Evolutionary conservation across 2,888 invertebrate species (phyloP).

Genomic region (Zonitis immaculata): DNA sequence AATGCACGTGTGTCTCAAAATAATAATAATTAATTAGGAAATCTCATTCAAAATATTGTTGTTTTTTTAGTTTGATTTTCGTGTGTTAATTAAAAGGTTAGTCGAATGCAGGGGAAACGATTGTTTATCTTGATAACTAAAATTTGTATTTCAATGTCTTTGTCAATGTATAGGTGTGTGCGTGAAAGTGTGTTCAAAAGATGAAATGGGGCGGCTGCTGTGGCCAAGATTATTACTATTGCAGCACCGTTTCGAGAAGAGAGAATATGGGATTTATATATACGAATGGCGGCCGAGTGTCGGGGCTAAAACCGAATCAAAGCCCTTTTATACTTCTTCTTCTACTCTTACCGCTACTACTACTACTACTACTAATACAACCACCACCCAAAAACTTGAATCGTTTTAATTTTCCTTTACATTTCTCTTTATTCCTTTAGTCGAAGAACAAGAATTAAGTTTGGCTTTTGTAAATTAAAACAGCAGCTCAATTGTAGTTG

Average conservation of each 20-base stretch:
- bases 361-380: too few species aligned
- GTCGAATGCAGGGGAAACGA: constrained; percentile 11
- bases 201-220: too few species aligned
- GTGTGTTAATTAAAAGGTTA: constrained; percentile 11
- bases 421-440: constrained; percentile 53
- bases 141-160: constrained; percentile 21
- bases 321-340: constrained; percentile 41
- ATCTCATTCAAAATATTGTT: too few species aligned
- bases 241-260: constrained; percentile 26
- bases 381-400: too few species aligned
- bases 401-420: constrained; percentile 54
- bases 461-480: constrained; percentile 55
- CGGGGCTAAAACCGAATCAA: constrained; percentile 50
- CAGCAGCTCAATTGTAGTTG: constrained; percentile 50
- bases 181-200: too few species aligned
- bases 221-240: constrained; percentile 13
- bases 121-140: constrained; percentile 21
- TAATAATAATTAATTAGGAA: too few species aligned
- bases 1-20: neutral
- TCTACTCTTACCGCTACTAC: too few species aligned
- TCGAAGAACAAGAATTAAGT: constrained; percentile 54
- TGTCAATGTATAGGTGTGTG: too few species aligned
- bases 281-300: constrained; percentile 31
- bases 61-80: too few species aligned
- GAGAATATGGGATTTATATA: constrained; percentile 40